These are phyloP conservation scores for Apamea crenata DNA, from an alignment of 2,888 invertebrate genomes.

Conservation along the genomic window DNA sequence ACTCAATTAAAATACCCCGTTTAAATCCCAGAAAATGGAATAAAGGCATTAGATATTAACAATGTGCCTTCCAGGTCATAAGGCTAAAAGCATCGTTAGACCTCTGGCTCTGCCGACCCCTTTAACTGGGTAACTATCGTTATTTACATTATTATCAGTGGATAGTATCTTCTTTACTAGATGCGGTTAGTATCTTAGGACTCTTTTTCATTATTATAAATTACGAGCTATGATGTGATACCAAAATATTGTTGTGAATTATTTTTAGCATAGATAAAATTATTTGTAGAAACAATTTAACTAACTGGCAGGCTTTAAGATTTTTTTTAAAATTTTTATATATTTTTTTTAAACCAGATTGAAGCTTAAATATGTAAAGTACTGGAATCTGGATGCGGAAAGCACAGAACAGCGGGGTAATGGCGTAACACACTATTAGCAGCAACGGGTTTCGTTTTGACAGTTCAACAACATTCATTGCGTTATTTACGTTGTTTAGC, in stretches of 20 bases:
- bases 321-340: neutral
- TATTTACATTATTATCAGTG: constrained; percentile 26
- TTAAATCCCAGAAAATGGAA: constrained; percentile 6
- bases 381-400: neutral
- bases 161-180: neutral
- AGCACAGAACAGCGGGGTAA: no score
- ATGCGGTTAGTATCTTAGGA: neutral
- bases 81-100: constrained; percentile 52
- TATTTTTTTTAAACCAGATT: neutral
- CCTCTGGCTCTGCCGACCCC: constrained; percentile 18
- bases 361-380: neutral
- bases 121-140: constrained; percentile 9
- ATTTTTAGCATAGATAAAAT: neutral
- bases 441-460: no score
- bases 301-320: neutral
- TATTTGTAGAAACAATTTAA: neutral
- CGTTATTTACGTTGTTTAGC: no score
- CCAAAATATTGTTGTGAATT: neutral
- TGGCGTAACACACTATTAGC: no score
- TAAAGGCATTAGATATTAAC: constrained; percentile 28
- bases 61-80: constrained; percentile 21
- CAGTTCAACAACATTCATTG: no score
- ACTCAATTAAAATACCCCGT: constrained; percentile 7
- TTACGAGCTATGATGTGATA: neutral
- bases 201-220: neutral